Evolutionary conservation across 2,888 invertebrate genomes (phyloP).

Genomic region (Spodoptera exigua): DNA sequence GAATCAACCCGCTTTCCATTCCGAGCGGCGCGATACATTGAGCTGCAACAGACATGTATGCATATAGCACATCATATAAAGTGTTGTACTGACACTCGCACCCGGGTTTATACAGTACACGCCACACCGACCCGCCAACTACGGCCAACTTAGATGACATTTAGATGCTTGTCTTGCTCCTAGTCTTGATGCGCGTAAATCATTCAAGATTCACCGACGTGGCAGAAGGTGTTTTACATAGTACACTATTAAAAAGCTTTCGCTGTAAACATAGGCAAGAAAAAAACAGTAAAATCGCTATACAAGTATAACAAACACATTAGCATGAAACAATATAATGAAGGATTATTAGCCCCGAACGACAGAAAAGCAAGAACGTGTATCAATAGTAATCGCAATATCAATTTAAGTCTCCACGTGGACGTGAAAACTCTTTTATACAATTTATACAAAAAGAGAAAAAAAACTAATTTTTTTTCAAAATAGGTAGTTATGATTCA

Average conservation of each 20-base stretch:
- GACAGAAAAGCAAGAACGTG: constrained; percentile 29
- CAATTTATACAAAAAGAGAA: too few species aligned
- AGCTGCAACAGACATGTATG: constrained; percentile 87
- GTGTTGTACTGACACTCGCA: constrained; percentile 39
- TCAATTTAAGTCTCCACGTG: constrained; percentile 48
- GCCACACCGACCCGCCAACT: constrained; percentile 39
- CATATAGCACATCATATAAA: constrained; percentile 21
- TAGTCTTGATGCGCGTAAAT: constrained; percentile 59
- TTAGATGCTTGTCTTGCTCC: constrained; percentile 60
- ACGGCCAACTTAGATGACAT: constrained; percentile 64
- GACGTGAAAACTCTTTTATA: constrained; percentile 45
- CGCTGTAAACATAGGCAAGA: constrained; percentile 30
- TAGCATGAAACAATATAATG: constrained; percentile 20
- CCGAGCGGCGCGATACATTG: constrained; percentile 95
- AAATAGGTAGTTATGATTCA: too few species aligned
- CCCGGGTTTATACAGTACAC: constrained; percentile 36
- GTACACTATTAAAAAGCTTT: constrained; percentile 37
- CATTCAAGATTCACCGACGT: constrained; percentile 51
- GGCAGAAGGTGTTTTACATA: constrained; percentile 25
- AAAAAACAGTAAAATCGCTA: constrained; percentile 17
- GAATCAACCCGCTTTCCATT: constrained; percentile 95
- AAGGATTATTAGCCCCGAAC: constrained; percentile 39
- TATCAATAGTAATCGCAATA: constrained; percentile 30
- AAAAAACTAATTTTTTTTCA: too few species aligned
- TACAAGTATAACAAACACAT: constrained; percentile 19